Percentiles rank a stretch among this genome's conserved stretches.
Evolutionary conservation across 2,888 invertebrate species (phyloP).

Genomic region (Dicyrtomina minuta): DNA sequence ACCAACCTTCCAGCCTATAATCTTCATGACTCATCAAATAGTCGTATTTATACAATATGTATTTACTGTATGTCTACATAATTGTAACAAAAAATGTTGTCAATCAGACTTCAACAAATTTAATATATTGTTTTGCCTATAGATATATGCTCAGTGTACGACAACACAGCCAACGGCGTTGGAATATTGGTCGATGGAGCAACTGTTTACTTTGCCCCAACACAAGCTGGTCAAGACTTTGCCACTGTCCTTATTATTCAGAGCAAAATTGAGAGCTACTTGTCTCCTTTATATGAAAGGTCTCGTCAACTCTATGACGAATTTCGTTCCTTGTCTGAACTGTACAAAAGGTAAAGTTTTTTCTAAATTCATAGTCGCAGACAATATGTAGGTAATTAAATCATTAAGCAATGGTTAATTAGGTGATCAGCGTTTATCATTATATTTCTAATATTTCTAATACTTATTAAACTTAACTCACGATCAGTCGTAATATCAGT

Average conservation of each 20-base stretch:
- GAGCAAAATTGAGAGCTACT: slow-evolving; percentile 27
- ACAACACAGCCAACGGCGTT: slow-evolving; percentile 29
- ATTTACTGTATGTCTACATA: not conserved
- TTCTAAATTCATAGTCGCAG: not conserved
- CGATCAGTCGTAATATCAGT: no score
- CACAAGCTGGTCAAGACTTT: not conserved
- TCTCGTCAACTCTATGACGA: slow-evolving; percentile 33
- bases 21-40: not conserved
- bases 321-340: slow-evolving; percentile 34
- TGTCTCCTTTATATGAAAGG: slow-evolving; percentile 39
- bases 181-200: slow-evolving; percentile 33
- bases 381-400: no score
- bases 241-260: slow-evolving; percentile 28
- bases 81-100: no score
- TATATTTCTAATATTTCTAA: not conserved
- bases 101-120: no score
- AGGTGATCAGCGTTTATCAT: no score
- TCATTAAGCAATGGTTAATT: not conserved
- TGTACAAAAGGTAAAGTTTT: slow-evolving; percentile 27
- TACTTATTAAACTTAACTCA: no score
- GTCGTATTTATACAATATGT: not conserved
- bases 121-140: not conserved
- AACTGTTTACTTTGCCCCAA: slow-evolving; percentile 35
- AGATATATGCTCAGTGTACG: slow-evolving; percentile 27
- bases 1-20: not conserved